These are phyloP conservation scores for Lysiphlebus fabarum DNA, from an alignment of 1,140 invertebrate species.

Conservation along the genomic window DNA sequence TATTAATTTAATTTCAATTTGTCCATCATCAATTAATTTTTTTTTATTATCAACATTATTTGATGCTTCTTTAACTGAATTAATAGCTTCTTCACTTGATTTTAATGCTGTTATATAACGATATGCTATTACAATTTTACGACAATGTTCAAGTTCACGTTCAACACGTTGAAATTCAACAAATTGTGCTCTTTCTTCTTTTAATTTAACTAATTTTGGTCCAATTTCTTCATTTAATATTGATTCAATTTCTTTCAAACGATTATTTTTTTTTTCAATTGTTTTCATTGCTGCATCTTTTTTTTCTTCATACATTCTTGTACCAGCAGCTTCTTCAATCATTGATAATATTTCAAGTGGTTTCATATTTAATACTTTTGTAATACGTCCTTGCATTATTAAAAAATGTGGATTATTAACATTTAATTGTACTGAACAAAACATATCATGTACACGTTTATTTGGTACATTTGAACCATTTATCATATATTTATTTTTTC, in stretches of 20 bases:
- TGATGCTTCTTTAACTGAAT: slow-evolving; percentile 56
- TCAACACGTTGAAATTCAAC: slow-evolving; percentile 85
- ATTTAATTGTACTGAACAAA: slow-evolving; percentile 95
- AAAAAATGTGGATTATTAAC: slow-evolving; percentile 99
- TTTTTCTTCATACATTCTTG: slow-evolving; percentile 94
- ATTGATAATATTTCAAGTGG: slow-evolving; percentile 96
- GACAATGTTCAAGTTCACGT: slow-evolving; percentile 82
- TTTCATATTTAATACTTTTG: slow-evolving; percentile 99
- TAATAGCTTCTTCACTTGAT: slow-evolving; percentile 56
- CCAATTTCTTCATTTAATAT: slow-evolving; percentile 84
- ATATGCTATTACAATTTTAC: slow-evolving; percentile 74
- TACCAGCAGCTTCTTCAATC: slow-evolving; percentile 99
- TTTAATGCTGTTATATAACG: slow-evolving; percentile 62
- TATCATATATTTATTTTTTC: slow-evolving; percentile 92
- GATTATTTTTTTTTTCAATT: slow-evolving; percentile 92
- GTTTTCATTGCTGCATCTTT: slow-evolving; percentile 83
- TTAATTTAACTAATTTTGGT: slow-evolving; percentile 82
- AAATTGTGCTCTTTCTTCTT: slow-evolving; percentile 80
- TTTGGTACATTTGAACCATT: slow-evolving; percentile 90
- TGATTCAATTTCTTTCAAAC: slow-evolving; percentile 83
- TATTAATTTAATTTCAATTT: slow-evolving; percentile 58
- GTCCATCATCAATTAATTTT: slow-evolving; percentile 57
- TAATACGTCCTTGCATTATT: slow-evolving; percentile 99
- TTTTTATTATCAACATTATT: slow-evolving; percentile 57
- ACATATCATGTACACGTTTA: slow-evolving; percentile 88